Evolutionary conservation across 2,797 vertebrate species (phyloP), one percentile per base, ranked within the genome.

Genomic region (Potorous gilbertii): DNA sequence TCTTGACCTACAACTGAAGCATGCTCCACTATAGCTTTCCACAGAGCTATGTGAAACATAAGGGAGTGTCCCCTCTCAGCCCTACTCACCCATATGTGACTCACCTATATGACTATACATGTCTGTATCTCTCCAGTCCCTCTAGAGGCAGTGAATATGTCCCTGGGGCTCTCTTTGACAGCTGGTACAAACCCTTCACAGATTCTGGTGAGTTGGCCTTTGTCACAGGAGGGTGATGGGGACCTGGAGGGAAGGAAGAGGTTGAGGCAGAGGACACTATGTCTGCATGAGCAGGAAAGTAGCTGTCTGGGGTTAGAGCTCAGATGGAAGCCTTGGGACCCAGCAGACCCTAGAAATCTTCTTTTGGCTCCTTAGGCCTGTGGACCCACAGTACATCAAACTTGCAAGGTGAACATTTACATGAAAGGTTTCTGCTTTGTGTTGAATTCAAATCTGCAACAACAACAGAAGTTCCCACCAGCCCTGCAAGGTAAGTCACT

Each of bases 341-440:
- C 21, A 52, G 21, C 28, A 57, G 31, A 27, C 31, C 90, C 3
- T 87, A 34, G 66, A 28, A 94, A 12, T 2, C 57, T 0, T 18
- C 0, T 3, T 14, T 16, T 94, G 40, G 89, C 54, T 90, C 27
- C 57, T 28, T 92, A 98, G 98, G 97, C 96, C 92, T 98, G 98
- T 54, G 98, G 98, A 27, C 98, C 98, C n/a, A 98, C 98, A 0
- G 91, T 98, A 74, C 97, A 96, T 50, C 97, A 94, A 0, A 54
- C 66, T 2, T 98, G 98, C 74, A 96, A 56, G 12, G 55, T 94
- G 46, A 98, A 98, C 66, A 93, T 96, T 89, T 91, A 98, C 46
- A 55, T 98, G 91, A 97, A 91, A 0, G 98, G 98, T 0, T 91
- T 97, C 90, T 98, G 98, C 91, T 98, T 98, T 93, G 95, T 95